Base-by-base conservation (phyloP, 2,113 vertebrate species). In the Alces alces region DNA sequence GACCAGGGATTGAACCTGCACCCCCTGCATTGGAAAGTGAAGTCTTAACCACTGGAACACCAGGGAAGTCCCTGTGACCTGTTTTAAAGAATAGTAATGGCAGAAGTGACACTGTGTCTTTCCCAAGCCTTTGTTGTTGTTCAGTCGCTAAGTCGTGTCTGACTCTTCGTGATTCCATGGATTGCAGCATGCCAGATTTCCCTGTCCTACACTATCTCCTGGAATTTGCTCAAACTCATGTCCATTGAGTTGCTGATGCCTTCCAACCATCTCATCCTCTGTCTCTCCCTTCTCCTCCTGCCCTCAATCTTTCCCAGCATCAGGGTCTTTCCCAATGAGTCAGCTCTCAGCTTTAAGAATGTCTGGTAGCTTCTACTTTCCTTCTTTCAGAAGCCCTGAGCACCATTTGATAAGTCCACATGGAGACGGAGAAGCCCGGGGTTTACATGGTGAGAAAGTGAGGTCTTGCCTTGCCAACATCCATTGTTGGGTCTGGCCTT, bases 61-160 rank as follows among this genome's bases (percentile, higher is more conserved):
- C 39, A 4, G 39, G 70, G 36, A 76, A 43, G 70, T 76, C 70
- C 70, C 70, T 76, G 33, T 61, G 57, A 60, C 61, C 60, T 96
- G 14, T 90, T 97, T 95, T 83, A 78, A 93, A 15, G 78, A 95
- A 45, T 15, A 96, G 61, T 95, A 82, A 47, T 25, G 15, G 45
- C 52, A 70, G 66, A 89, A 87, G 19, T 52, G 58, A 89, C 16
- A 9, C 23, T 80, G 30, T 64, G 25, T 6, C 36, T 66, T 25
- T 86, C 86, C 21, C 36, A 73, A 58, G 33, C 36, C 58, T 76
- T 76, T 43, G 70, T 27, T 39, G 36, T 25, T 27, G 23, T 76
- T 43, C 70, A 43, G 23, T 43, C 6, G 0, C 25, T 43, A 19
- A 43, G 70, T 76, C 3, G 12, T 76, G 70, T 76, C 70, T 27